Evolutionary conservation across 2,113 vertebrate genomes (phyloP).

Genomic region (Oryzias celebensis): DNA sequence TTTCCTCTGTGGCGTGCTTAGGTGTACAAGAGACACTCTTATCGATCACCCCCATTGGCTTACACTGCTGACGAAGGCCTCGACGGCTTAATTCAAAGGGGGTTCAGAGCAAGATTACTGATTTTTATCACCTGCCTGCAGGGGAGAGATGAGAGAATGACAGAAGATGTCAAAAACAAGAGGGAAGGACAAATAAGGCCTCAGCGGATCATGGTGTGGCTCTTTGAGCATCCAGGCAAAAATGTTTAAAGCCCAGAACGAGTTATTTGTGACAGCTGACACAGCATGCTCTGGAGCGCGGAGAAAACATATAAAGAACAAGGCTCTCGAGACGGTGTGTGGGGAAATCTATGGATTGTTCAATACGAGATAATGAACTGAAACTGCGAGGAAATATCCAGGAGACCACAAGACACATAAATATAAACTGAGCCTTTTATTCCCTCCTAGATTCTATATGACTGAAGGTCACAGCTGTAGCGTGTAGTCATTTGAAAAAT

Average conservation of each 20-base stretch:
- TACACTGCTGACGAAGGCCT: constrained; percentile 76
- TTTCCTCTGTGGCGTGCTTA: constrained; percentile 41
- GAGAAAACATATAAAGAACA: too few relatives aligned
- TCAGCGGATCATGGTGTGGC: constrained; percentile 33
- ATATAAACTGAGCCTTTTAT: too few relatives aligned
- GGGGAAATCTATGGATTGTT: too few relatives aligned
- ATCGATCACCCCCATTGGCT: constrained; percentile 70
- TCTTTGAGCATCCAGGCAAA: constrained; percentile 45
- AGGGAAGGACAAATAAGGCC: constrained; percentile 51
- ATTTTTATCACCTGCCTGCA: constrained; percentile 75
- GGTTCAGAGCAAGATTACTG: constrained; percentile 78
- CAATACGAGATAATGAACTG: too few relatives aligned
- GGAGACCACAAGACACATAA: too few relatives aligned
- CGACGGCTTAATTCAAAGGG: constrained; percentile 76
- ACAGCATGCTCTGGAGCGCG: too few relatives aligned
- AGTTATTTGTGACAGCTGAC: too few relatives aligned
- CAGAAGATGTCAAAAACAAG: constrained; percentile 55
- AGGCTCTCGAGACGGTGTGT: too few relatives aligned
- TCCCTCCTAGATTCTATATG: too few relatives aligned
- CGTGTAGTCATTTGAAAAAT: too few relatives aligned
- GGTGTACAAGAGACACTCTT: constrained; percentile 69
- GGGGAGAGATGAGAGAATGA: constrained; percentile 24
- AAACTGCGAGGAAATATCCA: too few relatives aligned
- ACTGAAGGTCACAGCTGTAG: too few relatives aligned
- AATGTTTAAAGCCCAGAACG: constrained; percentile 60